Evolutionary conservation across 2,113 vertebrate species (phyloP).

Genomic region (Spilogale gracilis): DNA sequence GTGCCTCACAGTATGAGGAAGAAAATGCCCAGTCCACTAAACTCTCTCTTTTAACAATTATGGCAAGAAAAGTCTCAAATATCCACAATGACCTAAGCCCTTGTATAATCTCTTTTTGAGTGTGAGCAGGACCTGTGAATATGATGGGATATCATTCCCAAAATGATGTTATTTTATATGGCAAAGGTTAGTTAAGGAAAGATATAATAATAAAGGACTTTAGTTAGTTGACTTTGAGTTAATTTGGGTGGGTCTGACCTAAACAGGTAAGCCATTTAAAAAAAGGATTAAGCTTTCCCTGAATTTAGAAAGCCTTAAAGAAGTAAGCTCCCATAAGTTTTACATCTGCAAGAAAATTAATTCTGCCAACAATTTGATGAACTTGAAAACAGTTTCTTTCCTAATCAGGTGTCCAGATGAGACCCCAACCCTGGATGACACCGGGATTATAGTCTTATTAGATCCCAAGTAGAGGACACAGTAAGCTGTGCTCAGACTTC

Average conservation of each 20-base stretch:
- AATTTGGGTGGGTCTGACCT: not conserved
- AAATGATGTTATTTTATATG: not conserved
- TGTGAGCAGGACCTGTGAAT: not conserved
- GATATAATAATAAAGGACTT: not conserved
- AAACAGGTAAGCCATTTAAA: not conserved
- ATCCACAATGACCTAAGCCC: rapidly evolving
- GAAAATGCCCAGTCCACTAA: not conserved
- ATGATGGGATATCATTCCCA: not conserved
- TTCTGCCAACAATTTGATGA: not conserved
- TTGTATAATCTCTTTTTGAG: not conserved
- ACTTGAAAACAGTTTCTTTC: not conserved
- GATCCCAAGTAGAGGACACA: not conserved
- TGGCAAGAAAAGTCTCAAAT: not conserved
- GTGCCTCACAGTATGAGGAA: not conserved
- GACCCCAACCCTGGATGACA: not conserved
- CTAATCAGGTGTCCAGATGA: not conserved
- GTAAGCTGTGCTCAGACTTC: not conserved
- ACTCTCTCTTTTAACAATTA: not conserved
- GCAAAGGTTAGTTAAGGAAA: not conserved
- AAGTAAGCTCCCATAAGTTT: not conserved
- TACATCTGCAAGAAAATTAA: not conserved
- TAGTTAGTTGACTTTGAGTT: not conserved
- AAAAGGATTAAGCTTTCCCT: not conserved
- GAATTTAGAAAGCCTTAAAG: not conserved
- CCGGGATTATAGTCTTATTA: not conserved